Base-by-base conservation (phyloP, 1,140 invertebrate species). In the Cydia splendana region DNA sequence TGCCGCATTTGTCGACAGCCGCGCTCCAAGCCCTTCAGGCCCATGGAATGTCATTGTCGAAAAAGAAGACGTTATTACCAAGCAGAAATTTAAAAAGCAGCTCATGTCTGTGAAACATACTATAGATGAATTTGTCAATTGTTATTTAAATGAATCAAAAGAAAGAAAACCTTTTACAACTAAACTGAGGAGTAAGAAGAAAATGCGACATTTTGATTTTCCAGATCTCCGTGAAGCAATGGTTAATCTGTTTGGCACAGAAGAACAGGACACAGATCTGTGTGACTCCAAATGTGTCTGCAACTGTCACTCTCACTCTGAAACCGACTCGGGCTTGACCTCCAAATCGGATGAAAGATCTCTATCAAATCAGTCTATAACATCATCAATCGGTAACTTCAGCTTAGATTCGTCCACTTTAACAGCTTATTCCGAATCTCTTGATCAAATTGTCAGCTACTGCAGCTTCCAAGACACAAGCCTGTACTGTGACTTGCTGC, bases 351-450 rank as follows among this genome's bases (percentile, higher is more conserved):
- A 87, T 6, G 83, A 85, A 9, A 76, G 74, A 28, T 87, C 80
- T 4, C 76, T 77, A 1, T 88, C 88, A 0, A 81, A 83, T 38
- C 81, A 84, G 24, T 85, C 85, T 0, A 89, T 93, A 24, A 88
- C 88, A 4, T 93, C 91, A 5, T 93, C 91, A 0, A 88, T 92
- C 9, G 91, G 91, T 2, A 92, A 93, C 75, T 93, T 93, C 62
- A 89, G 79, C 20, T 75, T 93, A 0, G 90, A 92, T 76, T 84
- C 85, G 0, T 88, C 88, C 18, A 86, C 87, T 15, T 76, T 93
- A 34, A 91, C 89, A 7, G 89, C 87, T 1, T 93, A 87, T 67
- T 93, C 91, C 0, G 91, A 93, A 45, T 91, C 91, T 0, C 77
- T 93, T 6, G 91, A 93, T 45, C 85, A 87, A 69, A 84, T 89